These are phyloP conservation scores for Chrysolina haemoptera DNA, from an alignment of 2,888 invertebrate species.

Conservation along the genomic window DNA sequence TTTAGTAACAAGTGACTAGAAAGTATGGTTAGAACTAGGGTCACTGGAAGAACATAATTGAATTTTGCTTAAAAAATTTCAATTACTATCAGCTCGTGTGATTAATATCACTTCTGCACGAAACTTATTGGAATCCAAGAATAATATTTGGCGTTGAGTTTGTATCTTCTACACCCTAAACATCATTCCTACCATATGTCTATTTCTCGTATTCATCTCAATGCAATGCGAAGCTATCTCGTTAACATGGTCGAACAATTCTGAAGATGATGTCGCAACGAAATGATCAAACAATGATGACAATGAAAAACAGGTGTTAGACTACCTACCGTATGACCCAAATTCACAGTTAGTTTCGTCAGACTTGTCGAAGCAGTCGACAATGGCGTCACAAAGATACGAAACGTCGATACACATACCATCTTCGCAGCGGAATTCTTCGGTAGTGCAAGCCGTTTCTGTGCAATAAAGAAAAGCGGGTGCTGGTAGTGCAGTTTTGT, in stretches of 20 bases:
- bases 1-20: too few relatives aligned
- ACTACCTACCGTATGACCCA: slow-evolving; percentile 59
- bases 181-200: neutral
- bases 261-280: neutral
- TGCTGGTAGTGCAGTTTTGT: slow-evolving; percentile 36
- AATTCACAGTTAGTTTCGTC: slow-evolving; percentile 71
- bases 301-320: neutral
- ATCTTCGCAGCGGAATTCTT: slow-evolving; percentile 77
- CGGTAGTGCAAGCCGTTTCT: slow-evolving; percentile 70
- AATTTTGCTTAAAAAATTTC: too few relatives aligned
- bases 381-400: slow-evolving; percentile 71
- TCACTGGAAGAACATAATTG: too few relatives aligned
- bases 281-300: neutral
- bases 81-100: too few relatives aligned
- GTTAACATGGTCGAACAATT: neutral
- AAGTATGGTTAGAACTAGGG: too few relatives aligned
- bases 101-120: too few relatives aligned
- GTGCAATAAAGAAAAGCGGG: slow-evolving; percentile 44
- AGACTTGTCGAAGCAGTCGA: slow-evolving; percentile 72
- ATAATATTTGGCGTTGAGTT: too few relatives aligned
- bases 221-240: too few relatives aligned
- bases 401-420: slow-evolving; percentile 74
- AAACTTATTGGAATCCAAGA: too few relatives aligned
- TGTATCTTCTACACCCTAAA: too few relatives aligned
- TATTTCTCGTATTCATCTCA: neutral